These are phyloP conservation scores for Coregonus clupeaformis DNA, from an alignment of 2,113 vertebrate genomes.

Conservation along the genomic window DNA sequence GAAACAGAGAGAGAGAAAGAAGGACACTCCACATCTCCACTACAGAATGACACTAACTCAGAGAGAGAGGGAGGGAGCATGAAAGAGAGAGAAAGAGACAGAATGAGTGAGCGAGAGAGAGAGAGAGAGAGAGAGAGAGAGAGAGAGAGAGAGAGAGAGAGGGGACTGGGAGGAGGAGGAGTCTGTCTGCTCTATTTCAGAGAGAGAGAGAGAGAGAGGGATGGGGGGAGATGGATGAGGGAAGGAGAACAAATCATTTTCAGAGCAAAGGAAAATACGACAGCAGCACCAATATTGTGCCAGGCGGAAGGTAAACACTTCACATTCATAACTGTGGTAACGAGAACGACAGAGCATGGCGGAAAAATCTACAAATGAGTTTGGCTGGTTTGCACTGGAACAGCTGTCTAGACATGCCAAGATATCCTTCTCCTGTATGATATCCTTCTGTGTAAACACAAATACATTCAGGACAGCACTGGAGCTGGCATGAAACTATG, in stretches of 20 bases:
- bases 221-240: constrained; percentile 14
- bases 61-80: constrained; percentile 39
- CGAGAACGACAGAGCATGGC: constrained; percentile 26
- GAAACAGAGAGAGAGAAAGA: constrained; percentile 71
- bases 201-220: constrained; percentile 12
- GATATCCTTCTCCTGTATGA: neutral
- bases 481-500: constrained; percentile 18
- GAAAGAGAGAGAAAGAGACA: constrained; percentile 23
- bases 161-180: constrained; percentile 61
- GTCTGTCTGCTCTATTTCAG: constrained; percentile 62
- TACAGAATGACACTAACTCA: constrained; percentile 71
- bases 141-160: constrained; percentile 39
- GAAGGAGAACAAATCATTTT: constrained; percentile 6
- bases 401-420: constrained; percentile 63
- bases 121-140: constrained; percentile 17
- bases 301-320: neutral
- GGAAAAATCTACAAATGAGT: constrained; percentile 53
- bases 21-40: constrained; percentile 79
- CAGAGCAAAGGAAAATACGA: neutral
- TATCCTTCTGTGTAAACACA: neutral
- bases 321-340: neutral
- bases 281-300: neutral
- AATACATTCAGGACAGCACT: constrained; percentile 14
- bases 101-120: constrained; percentile 38
- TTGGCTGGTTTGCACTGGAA: constrained; percentile 47